Conservation (phyloP, 2,888 invertebrate genomes). For the Ochropacha duplaris region DNA sequence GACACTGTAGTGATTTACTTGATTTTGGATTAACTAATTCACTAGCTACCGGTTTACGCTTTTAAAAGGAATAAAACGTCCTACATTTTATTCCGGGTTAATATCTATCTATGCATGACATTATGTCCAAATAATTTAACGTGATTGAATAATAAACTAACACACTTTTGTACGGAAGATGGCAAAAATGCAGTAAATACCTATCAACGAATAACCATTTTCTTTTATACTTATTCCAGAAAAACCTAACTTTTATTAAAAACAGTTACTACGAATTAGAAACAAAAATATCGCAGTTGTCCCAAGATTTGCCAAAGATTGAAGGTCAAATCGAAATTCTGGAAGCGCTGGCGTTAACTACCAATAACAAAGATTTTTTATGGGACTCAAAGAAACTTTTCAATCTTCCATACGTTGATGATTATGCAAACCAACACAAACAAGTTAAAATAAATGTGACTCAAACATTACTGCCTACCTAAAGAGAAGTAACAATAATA, state of each 20-base stretch:
- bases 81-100: too few relatives aligned
- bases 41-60: too few relatives aligned
- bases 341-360: slow-evolving; percentile 51
- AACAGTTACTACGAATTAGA: slow-evolving; percentile 58
- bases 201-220: too few relatives aligned
- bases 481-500: too few relatives aligned
- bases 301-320: slow-evolving; percentile 62
- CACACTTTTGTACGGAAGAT: too few relatives aligned
- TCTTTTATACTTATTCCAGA: slow-evolving; percentile 46
- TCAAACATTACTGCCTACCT: slow-evolving; percentile 11
- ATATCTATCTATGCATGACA: too few relatives aligned
- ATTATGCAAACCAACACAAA: slow-evolving; percentile 30
- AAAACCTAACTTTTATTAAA: slow-evolving; percentile 52
- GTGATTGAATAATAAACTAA: too few relatives aligned
- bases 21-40: too few relatives aligned
- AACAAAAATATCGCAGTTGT: slow-evolving; percentile 48
- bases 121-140: too few relatives aligned
- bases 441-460: slow-evolving; percentile 24
- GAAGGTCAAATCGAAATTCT: slow-evolving; percentile 66
- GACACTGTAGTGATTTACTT: too few relatives aligned
- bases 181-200: too few relatives aligned
- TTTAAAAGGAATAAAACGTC: too few relatives aligned
- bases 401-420: slow-evolving; percentile 46
- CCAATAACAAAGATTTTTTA: slow-evolving; percentile 39
- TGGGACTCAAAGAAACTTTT: slow-evolving; percentile 45